A percentile compares a stretch with the other conserved stretches of the same genome.
phyloP scores from a whole-genome alignment of 1,140 invertebrate species.

The Drosophila funebris region DNA sequence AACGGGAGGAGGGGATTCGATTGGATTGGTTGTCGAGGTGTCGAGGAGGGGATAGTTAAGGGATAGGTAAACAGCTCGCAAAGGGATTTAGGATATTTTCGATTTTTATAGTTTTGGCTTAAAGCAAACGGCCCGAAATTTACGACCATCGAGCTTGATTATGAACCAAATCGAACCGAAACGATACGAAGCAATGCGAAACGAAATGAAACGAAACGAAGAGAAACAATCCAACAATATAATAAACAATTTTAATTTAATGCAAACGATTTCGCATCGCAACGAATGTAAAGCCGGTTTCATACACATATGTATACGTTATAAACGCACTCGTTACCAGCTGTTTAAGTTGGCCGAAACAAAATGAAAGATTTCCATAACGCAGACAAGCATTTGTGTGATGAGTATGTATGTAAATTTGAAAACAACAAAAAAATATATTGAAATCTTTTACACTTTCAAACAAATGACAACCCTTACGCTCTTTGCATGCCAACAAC shows the following conservation, averaged over 20 bases:
- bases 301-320: no score
- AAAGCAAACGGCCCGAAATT: slow-evolving; percentile 30
- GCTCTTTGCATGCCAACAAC: no score
- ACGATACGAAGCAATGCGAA: not conserved
- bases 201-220: slow-evolving; percentile 2
- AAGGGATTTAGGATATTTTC: slow-evolving; percentile 65
- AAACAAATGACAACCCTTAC: no score
- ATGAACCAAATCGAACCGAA: slow-evolving; percentile 7
- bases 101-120: slow-evolving; percentile 64
- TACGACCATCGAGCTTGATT: slow-evolving; percentile 29
- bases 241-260: slow-evolving; percentile 70
- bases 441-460: no score
- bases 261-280: slow-evolving; percentile 39
- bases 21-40: no score
- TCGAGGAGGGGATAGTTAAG: no score
- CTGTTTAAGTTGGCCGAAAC: not conserved
- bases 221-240: slow-evolving; percentile 30
- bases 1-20: no score
- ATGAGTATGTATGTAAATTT: not conserved
- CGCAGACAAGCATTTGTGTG: not conserved
- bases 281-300: slow-evolving; percentile 45
- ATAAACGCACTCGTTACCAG: not conserved
- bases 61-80: not conserved
- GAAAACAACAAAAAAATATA: no score
- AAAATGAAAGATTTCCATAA: slow-evolving; percentile 24